Evolutionary conservation across 2,888 invertebrate genomes (phyloP), one percentile per base, ranked within the genome.

Genomic region (Drosophila buzzatii): DNA sequence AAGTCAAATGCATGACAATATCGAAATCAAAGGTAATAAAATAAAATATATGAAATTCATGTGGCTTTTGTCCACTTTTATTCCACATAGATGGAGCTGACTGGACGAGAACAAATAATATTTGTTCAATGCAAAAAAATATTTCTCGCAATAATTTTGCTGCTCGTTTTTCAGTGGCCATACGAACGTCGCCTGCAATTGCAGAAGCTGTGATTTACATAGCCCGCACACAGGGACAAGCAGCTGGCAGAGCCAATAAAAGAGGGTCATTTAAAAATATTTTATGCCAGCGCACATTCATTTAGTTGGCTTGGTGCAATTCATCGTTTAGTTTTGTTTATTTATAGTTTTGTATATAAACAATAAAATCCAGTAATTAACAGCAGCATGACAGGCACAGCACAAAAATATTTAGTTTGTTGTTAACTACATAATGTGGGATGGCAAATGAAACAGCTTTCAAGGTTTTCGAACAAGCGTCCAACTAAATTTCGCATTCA

Each of bases 21-120:
- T 57, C 58, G 49, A 65, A 86, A 71, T 81, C 73, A 70, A 86
- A 73, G 72, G 59, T 71, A 69, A 88, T 82, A 85, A 85, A 87
- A 70, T 70, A 23, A 69, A 63, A 69, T 71, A 71, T 67, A 70
- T 65, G 9, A 61, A 64, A 83, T 83, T 71, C 71, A 70, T 76
- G 68, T 79, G 47, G 16, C 37, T 12, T 49, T 51, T 60, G 39
- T 56, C 51, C 44, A 45, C 16, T 39, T 55, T 59, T 44, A 37
- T 62, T 20, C 60, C 61, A 39, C 53, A 56, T 53, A 55, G 44
- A 49, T 58, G 55, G 47, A 45, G 41, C 51, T 23, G 51, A 47
- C 27, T 53, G 45, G 31, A 56, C 68, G 47, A 68, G 55, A 77
- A 79, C 82, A 71, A 78, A 81, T 52, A 58, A 44, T 82, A 72